Evolutionary conservation across 2,888 invertebrate species (phyloP), one percentile per base, ranked within the genome.

Genomic region (Scaptomyza flava): DNA sequence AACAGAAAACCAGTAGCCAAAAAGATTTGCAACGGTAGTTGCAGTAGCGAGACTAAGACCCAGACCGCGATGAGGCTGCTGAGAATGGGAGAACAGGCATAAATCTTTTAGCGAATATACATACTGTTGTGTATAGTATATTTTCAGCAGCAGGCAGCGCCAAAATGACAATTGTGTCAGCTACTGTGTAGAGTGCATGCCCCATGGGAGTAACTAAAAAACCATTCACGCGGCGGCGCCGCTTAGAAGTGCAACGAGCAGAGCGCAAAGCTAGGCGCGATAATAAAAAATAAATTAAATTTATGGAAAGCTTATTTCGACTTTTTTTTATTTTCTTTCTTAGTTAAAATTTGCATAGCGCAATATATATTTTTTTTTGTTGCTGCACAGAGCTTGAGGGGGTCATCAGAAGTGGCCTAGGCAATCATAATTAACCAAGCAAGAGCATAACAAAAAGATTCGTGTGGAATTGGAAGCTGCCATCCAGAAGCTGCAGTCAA

Each of bases 141-240:
- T 82, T 78, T 87, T 85, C 85, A 76, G 72, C 72, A 63, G 41
- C 41, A 75, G 79, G 81, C 85, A 80, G 81, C 78, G 77, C 65
- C 65, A 58, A 77, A 91, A 86, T 90, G 90, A 91, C 90, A 90
- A 90, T 91, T 90, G 90, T 91, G 89, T 85, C 89, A 89, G 91
- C 91, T 91, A 91, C 91, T 89, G 91, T 91, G 80, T 68, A 70
- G 71, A 8, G 67, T 63, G 54, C 56, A 50, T 53, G 61, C 46
- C 63, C 47, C 47, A 58, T 46, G 45, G 63, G 65, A 23, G 63
- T 36, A n/a, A 34, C 64, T 30, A 36, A 36, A 20, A 34, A 36
- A 51, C 20, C 51, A 68, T 57, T 51, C 23, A 38, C 5, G 60
- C 9, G 41, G 52, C 69, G 68, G 69, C 72, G 61, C 52, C 52